phyloP scores from a whole-genome alignment of 53 echinoderm and acorn worm genomes.

The Apostichopus leukothele region DNA sequence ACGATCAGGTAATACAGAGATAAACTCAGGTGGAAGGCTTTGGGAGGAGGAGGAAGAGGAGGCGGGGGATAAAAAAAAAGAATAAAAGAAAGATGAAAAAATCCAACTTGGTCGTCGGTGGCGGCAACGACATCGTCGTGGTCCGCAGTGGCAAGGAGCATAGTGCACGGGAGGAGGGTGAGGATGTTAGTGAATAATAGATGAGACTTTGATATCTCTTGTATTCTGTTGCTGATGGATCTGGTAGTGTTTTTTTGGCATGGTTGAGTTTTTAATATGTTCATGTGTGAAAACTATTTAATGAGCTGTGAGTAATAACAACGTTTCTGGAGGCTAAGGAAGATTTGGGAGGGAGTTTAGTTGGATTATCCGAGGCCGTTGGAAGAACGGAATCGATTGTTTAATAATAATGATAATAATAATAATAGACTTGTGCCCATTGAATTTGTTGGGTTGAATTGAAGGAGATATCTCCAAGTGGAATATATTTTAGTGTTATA shows the following conservation, averaged over 20 bases:
- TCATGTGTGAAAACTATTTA: conserved; percentile 21
- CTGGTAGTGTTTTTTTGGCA: neutral
- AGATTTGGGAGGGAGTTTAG: neutral
- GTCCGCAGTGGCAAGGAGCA: neutral
- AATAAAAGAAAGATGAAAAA: neutral
- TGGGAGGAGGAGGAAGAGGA: neutral
- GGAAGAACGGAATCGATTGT: neutral
- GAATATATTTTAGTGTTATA: too few relatives aligned
- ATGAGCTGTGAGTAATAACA: conserved; percentile 27
- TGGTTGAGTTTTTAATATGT: conserved; percentile 19
- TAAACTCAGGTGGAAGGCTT: neutral
- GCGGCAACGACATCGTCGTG: neutral
- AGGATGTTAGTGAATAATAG: conserved; percentile 31
- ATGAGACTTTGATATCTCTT: conserved; percentile 11
- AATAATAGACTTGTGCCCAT: too few relatives aligned
- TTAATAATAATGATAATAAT: too few relatives aligned
- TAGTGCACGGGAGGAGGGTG: neutral
- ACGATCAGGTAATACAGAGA: neutral
- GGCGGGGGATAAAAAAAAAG: neutral
- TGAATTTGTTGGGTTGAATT: too few relatives aligned
- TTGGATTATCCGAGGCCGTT: neutral
- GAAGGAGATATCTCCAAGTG: too few relatives aligned
- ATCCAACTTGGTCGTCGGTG: neutral
- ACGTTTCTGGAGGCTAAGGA: neutral
- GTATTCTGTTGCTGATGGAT: conserved; percentile 9